Evolutionary conservation across 2,113 vertebrate species (phyloP), one percentile per base, ranked within the genome.

Genomic region (Sterna hirundo): DNA sequence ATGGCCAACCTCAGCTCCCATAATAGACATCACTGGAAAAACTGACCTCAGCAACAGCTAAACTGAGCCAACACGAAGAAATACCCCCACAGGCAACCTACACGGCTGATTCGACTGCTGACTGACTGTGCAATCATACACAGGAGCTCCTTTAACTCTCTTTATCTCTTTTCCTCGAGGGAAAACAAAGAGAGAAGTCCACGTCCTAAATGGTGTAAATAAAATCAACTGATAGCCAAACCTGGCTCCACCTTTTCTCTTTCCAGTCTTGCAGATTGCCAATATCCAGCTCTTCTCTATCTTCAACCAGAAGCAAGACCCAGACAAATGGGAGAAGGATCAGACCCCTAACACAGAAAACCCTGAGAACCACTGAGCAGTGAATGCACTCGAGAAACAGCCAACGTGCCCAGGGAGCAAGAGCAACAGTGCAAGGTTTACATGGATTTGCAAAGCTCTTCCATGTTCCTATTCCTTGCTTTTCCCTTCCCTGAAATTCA

Each of bases 171-270:
- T 78, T 81, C 77, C 83, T 93, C 46, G 32, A 86, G 21, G 60
- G 86, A 93, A 90, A 90, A 78, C 21, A 86, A 75, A 88, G 32
- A 89, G 83, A 94, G 77, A 95, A 86, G 65, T 60, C 55, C 74
- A 58, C n/a, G 64, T 89, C 74, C 81, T 75, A 79, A 78, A 66
- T 6, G 10, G 64, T 47, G 16, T 49, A 86, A 80, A 34, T 30
- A 81, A 92, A 70, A 40, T 57, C 30, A 88, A 52, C 26, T 34
- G n/a, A 52, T 40, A 72, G 13, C 22, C 89, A 84, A 88, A 82
- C 0, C 0, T 2, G 30, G 23, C 64, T 93, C 60, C 19, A 58
- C 21, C 20, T 74, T 38, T 60, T 57, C 51, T 68, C 69, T 70
- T 72, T 51, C 32, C 40, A 66, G 38, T 36, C 18, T 71, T 83